Evolutionary conservation across 64 coral and sea anemone species (phyloP).

Genomic region (Actinia equina): DNA sequence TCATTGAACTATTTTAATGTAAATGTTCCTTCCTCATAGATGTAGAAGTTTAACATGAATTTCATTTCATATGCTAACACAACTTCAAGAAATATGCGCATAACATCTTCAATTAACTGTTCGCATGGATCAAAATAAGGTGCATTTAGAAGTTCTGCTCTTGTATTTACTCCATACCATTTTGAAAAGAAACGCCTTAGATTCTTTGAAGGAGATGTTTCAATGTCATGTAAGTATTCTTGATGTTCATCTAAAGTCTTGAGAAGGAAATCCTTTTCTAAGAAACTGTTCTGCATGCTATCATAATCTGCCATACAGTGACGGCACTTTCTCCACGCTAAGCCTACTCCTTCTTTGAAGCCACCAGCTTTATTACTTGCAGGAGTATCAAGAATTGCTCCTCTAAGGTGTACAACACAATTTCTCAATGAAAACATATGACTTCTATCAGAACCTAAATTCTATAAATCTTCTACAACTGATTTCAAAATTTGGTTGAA

Average conservation of each 20-base stretch:
- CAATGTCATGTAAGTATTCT: no score
- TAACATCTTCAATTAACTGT: constrained; percentile 63
- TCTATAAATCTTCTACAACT: constrained; percentile 36
- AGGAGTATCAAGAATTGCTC: constrained; percentile 53
- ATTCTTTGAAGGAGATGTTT: no score
- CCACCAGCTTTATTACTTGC: constrained; percentile 40
- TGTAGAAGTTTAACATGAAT: constrained; percentile 23
- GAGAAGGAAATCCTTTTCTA: constrained; percentile 32
- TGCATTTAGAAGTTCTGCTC: constrained; percentile 4
- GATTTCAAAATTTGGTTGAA: constrained; percentile 44
- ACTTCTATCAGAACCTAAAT: constrained; percentile 6
- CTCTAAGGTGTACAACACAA: constrained; percentile 11
- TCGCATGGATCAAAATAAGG: constrained; percentile 42
- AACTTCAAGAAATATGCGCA: constrained; percentile 59
- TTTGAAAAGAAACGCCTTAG: no score
- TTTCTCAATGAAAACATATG: constrained; percentile 5
- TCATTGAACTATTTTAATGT: constrained; percentile 27
- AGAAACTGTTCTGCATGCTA: constrained; percentile 38
- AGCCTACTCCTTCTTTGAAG: constrained; percentile 51
- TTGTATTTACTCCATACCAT: constrained; percentile 40
- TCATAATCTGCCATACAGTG: constrained; percentile 48
- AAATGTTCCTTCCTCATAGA: not conserved
- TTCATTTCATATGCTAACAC: constrained; percentile 50
- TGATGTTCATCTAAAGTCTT: constrained; percentile 18
- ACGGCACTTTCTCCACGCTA: constrained; percentile 45